Conservation (phyloP, 1,140 invertebrate species). For the Drosophila nigrodunni region DNA sequence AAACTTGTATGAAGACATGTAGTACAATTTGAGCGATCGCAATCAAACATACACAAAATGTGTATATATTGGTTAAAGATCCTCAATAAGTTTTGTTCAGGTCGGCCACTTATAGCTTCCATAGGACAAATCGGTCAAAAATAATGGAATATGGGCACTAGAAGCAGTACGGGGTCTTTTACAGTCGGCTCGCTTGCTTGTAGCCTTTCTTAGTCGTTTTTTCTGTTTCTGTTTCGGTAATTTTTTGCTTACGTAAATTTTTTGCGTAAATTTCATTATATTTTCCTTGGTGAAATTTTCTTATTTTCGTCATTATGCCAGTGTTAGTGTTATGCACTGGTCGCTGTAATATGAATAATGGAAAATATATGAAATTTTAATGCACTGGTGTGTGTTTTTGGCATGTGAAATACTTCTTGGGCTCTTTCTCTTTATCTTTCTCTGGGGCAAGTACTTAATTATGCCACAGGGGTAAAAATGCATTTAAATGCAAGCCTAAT, state of each 20-base stretch:
- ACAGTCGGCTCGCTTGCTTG: no score
- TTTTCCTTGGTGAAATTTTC: slow-evolving; percentile 21
- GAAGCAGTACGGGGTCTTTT: no score
- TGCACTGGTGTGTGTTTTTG: slow-evolving; percentile 9
- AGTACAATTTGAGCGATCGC: no score
- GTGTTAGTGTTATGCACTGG: slow-evolving; percentile 45
- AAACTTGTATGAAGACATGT: no score
- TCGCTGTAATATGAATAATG: slow-evolving; percentile 39
- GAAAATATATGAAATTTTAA: slow-evolving; percentile 20
- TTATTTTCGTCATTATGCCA: slow-evolving; percentile 40
- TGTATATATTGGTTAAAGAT: no score
- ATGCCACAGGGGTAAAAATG: slow-evolving; percentile 24
- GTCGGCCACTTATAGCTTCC: no score
- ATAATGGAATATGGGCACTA: no score
- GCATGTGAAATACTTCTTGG: slow-evolving; percentile 22
- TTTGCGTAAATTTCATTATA: slow-evolving; percentile 6
- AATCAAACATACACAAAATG: no score
- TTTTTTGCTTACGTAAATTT: slow-evolving; percentile 28
- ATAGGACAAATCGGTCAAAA: no score
- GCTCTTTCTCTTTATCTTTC: slow-evolving; percentile 1
- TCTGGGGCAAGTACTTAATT: slow-evolving; percentile 34
- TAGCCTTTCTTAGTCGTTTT: neutral
- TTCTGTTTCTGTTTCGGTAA: slow-evolving; percentile 20
- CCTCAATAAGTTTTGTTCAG: no score
- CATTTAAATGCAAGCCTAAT: slow-evolving; percentile 52